A percentile compares a stretch with the other conserved stretches of the same genome.
Evolutionary conservation across 1,140 invertebrate species (phyloP).

Genomic region (Drosophila novamexicana): DNA sequence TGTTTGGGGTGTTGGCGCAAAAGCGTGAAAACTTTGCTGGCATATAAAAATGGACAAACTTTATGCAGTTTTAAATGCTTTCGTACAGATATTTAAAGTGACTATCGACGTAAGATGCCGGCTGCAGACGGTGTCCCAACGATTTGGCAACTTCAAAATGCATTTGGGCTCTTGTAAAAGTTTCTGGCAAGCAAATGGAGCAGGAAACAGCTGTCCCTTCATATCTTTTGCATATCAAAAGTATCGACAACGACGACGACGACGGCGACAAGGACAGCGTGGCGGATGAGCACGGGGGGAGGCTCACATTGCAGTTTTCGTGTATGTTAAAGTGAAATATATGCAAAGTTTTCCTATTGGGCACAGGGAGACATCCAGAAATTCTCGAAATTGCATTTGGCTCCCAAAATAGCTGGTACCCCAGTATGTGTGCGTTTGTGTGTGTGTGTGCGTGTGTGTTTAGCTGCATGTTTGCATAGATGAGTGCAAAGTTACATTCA

Average conservation of each 20-base stretch:
- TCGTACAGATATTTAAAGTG: conserved; percentile 57
- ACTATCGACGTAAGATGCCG: conserved; percentile 18
- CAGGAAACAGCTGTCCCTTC: conserved; percentile 81
- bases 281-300: neutral
- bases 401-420: conserved; percentile 39
- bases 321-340: conserved; percentile 64
- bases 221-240: conserved; percentile 82
- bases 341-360: conserved; percentile 69
- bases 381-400: conserved; percentile 61
- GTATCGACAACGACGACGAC: conserved; percentile 57
- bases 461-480: conserved; percentile 65
- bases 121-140: neutral
- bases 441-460: conserved; percentile 7
- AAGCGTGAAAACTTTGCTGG: conserved; percentile 45
- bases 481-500: conserved; percentile 79
- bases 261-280: conserved; percentile 46
- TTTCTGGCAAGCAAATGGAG: conserved; percentile 80
- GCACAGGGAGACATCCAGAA: conserved; percentile 43
- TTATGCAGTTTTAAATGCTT: conserved; percentile 61
- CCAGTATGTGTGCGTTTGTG: neutral
- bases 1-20: neutral
- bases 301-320: conserved; percentile 24
- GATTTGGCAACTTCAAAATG: conserved; percentile 62
- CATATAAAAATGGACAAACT: conserved; percentile 49
- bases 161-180: conserved; percentile 71